Base-by-base conservation (phyloP, 2,797 vertebrate genomes). In the Premnoplex brunnescens region DNA sequence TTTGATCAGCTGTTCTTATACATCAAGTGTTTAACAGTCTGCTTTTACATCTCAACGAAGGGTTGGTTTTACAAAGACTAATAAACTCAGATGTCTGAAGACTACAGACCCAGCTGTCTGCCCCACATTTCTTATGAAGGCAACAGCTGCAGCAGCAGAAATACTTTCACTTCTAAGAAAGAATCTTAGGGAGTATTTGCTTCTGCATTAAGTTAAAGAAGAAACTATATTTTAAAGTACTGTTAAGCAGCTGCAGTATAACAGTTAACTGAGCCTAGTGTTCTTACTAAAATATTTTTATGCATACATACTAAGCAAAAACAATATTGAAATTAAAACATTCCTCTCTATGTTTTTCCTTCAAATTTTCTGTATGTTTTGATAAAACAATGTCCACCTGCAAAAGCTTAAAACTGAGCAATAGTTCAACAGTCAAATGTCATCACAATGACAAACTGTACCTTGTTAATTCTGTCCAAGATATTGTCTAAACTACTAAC, bases 361-460 rank as follows among this genome's bases (percentile, higher is more conserved):
- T 77, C 36, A 71, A 14, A 12, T 67, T n/a, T 81, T 49, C 18
- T 74, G 9, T 28, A 27, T 43, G 14, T 37, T 77, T 88, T 67
- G 62, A 48, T 81, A 14, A 28, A 82, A 41, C 32, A 21, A 23
- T 30, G 26, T 37, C 14, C n/a, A 46, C 32, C 24, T 43, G 27
- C 39, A 59, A 49, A 71, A 58, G 27, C 18, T 71, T 64, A 37
- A 37, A 81, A 69, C 7, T 1, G 3, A 66, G 41, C 14, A n/a
- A 21, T 27, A 46, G 27, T 37, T 73, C 3, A 10, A 36, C 14
- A 55, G 17, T 39, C 14, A 74, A 54, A 83, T 60, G 30, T 49
- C 48, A 39, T 75, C 54, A 56, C 26, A 46, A 20, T 6, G 16
- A 81, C 48, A 39, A 59, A n/a, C 5, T 0, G 0, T 34, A 3